Base-by-base conservation (phyloP, 1,140 invertebrate genomes). In the Heliconius hermathena region DNA sequence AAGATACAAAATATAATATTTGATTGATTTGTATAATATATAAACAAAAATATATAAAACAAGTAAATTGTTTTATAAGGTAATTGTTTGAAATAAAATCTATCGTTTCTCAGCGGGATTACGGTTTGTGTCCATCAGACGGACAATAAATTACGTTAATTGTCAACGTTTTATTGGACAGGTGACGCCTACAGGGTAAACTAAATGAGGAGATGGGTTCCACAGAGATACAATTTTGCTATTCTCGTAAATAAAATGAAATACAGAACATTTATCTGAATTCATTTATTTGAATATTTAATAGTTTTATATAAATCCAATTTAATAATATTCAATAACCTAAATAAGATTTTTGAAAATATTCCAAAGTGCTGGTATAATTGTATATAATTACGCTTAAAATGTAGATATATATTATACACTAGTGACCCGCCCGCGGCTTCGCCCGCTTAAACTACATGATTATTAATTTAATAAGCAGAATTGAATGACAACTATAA, bases 131-230 rank as follows among this genome's bases (percentile, higher is more conserved):
- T 87, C 89, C 83, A 86, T 90, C 86, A 81, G 80, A 60, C 78
- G 78, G 78, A 84, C 88, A 82, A 88, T 90, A 86, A 88, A 89
- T 89, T 86, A 88, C 83, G 83, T 85, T 87, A 88, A 88, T 90
- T 89, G 89, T 88, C 84, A 89, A 83, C 84, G 86, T 88, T 88
- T 88, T 89, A 90, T 89, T 89, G 85, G 89, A 88, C 85, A 89
- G 85, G 82, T 86, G 84, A 86, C 82, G 82, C 79, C 83, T 73
- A 70, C 54, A 73, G 82, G 85, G 85, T 83, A 80, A 83, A 81
- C 76, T 75, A 70, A 83, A 80, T 80, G 60, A 74, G 76, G 13
- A 54, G 46, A 80, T 36, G 36, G 78, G 66, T 57, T 71, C 46
- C 71, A 36, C 78, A 41, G 60, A 71, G 57, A 71, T 79, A 71